phyloP scores from a whole-genome alignment of 2,113 vertebrate genomes.

The Prunella himalayana region DNA sequence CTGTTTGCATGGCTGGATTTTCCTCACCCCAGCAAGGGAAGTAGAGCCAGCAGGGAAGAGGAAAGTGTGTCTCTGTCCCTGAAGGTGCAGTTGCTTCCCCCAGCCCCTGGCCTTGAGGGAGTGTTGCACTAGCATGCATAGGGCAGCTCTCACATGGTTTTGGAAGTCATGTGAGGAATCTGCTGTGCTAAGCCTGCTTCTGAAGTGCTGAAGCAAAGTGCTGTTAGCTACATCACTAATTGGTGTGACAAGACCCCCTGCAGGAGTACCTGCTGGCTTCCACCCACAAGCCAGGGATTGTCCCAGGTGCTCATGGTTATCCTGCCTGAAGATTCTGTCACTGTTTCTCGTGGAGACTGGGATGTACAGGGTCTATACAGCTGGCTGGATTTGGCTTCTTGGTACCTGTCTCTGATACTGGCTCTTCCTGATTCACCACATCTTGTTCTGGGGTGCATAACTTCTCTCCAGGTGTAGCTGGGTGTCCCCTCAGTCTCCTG shows the following conservation, averaged over 20 bases:
- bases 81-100: background rate
- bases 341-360: background rate
- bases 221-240: background rate
- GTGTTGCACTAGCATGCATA: background rate
- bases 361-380: background rate
- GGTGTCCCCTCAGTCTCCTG: background rate
- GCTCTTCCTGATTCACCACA: background rate
- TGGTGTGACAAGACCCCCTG: background rate
- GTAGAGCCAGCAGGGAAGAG: background rate
- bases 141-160: background rate
- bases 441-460: rapidly evolving
- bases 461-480: background rate
- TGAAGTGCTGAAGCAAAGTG: background rate
- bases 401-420: background rate
- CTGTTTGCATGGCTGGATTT: background rate
- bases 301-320: background rate
- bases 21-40: background rate
- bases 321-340: background rate
- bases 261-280: background rate
- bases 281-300: background rate
- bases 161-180: background rate
- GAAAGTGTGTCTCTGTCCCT: background rate
- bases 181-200: background rate
- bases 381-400: background rate
- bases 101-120: background rate